phyloP scores from a whole-genome alignment of 2,113 vertebrate genomes.

The Phainopepla nitens region DNA sequence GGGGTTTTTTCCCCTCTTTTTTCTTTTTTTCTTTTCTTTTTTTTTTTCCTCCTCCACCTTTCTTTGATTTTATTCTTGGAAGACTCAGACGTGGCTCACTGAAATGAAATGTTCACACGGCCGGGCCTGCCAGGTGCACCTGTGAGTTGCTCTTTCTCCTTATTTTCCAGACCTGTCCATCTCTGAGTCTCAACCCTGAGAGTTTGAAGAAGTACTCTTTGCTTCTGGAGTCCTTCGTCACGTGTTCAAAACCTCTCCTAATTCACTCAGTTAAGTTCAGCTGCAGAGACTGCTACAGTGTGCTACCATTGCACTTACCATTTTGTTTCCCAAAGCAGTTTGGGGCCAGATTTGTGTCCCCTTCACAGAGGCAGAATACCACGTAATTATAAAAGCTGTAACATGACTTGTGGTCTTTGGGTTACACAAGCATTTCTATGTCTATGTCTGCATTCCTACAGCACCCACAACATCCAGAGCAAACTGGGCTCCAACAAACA shows the following conservation, averaged over 20 bases:
- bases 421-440: neutral
- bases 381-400: neutral
- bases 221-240: neutral
- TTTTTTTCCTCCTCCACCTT: fast-evolving
- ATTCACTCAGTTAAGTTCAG: neutral
- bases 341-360: neutral
- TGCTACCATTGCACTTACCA: fast-evolving
- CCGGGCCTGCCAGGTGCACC: fast-evolving
- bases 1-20: neutral
- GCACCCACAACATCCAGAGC: neutral
- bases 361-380: neutral
- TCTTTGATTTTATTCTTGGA: neutral
- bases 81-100: neutral
- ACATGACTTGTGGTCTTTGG: neutral
- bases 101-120: neutral
- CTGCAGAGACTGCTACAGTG: neutral
- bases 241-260: neutral
- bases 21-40: neutral
- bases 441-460: neutral
- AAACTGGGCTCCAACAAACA: neutral
- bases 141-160: neutral
- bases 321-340: neutral
- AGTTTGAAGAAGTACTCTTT: neutral
- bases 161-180: neutral
- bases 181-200: neutral